Evolutionary conservation across 1,140 invertebrate species (phyloP).

Genomic region (Microplitis demolitor): DNA sequence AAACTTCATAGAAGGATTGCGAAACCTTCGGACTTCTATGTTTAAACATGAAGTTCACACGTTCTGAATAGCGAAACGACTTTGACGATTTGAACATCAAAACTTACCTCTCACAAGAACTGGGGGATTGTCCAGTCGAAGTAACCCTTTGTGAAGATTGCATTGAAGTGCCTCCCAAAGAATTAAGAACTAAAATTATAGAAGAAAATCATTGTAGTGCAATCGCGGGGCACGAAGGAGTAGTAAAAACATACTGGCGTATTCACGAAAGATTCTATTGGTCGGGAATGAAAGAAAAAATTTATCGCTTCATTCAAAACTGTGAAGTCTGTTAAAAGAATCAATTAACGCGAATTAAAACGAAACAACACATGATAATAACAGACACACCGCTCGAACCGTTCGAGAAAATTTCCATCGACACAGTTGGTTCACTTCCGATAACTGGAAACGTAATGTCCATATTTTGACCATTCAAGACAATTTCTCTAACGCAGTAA

Average conservation of each 20-base stretch:
- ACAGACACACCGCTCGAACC: constrained; percentile 13
- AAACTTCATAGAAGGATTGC: too few relatives aligned
- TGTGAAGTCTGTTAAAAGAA: too few relatives aligned
- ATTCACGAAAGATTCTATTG: too few relatives aligned
- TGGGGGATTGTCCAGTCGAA: not conserved
- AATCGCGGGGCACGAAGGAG: constrained; percentile 19
- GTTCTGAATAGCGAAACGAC: not conserved
- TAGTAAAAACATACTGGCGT: constrained; percentile 1
- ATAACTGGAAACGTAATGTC: not conserved
- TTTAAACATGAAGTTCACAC: too few relatives aligned
- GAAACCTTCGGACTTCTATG: too few relatives aligned
- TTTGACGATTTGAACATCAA: not conserved
- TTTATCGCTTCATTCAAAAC: too few relatives aligned
- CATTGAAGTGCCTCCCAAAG: constrained; percentile 3
- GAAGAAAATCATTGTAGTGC: too few relatives aligned
- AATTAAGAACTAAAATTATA: too few relatives aligned
- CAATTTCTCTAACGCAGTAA: constrained; percentile 40
- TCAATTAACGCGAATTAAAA: not conserved
- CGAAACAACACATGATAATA: not conserved
- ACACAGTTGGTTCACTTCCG: constrained; percentile 5
- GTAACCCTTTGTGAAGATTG: not conserved
- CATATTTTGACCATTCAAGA: constrained; percentile 39
- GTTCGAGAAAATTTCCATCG: constrained; percentile 24
- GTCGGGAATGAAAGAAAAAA: too few relatives aligned
- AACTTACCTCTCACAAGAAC: too few relatives aligned